Base-by-base conservation (phyloP, 2,888 invertebrate genomes). In the Allophyes oxyacanthae region DNA sequence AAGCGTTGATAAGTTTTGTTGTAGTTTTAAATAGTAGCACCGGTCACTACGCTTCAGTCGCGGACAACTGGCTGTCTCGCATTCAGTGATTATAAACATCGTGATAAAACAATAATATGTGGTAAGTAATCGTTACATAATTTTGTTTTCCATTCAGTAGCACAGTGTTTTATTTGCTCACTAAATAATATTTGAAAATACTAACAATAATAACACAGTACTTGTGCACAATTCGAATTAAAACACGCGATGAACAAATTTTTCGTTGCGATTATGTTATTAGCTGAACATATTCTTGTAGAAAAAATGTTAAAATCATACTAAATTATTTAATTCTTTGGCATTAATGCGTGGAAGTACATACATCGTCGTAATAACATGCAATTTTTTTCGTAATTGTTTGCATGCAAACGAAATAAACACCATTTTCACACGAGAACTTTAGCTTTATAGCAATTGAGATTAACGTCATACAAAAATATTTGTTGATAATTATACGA, bases 41-140 rank as follows among this genome's bases (percentile, higher is more conserved):
- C 60, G 30, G 55, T 46, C 49, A 48, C 25, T 50, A 54, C 49
- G 48, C 50, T 46, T 62, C 75, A 79, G 80, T 77, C 62, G 64
- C 65, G 52, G 30, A 60, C 58, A 52, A 56, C 61, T 36, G 40
- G 56, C 56, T 67, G 61, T 57, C 55, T 66, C 38, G 54, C 20
- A 62, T 58, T 63, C 42, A 71, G 67, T 64, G 67, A 53, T 64
- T 53, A 50, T 20, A 52, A 52, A 46, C 5, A 59, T 48, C 33
- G 58, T 59, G 43, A 45, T 50, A 66, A 59, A 62, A 60, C 20
- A 53, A 49, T 69, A 83, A 77, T 41, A 83, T 83, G 83, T 83
- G 83, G 83, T 83, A 72, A 81, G 82, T 78, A 38, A 28, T 7
- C n/a, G 1, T 49, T 28, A 11, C 20, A 30, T 54, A 25, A 41